These are phyloP conservation scores for Poeciliopsis retropinna DNA, from an alignment of 2,113 vertebrate genomes.

Conservation along the genomic window DNA sequence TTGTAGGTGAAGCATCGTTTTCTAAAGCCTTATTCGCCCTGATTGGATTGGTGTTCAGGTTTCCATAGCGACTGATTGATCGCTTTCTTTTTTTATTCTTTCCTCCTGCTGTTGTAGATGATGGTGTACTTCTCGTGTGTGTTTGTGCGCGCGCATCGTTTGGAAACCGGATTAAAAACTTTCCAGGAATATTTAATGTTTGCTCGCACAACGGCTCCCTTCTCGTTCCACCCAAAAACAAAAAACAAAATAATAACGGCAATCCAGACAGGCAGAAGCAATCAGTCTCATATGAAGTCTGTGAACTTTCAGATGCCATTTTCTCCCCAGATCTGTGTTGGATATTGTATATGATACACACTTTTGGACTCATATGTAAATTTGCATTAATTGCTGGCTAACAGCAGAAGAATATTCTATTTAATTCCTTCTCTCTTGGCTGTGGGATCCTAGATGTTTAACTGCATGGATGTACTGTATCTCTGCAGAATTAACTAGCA, in stretches of 20 bases:
- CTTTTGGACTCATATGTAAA: conserved; percentile 92
- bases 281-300: conserved; percentile 48
- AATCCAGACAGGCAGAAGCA: conserved; percentile 65
- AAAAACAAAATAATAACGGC: conserved; percentile 32
- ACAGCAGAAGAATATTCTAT: conserved; percentile 88
- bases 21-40: conserved; percentile 81
- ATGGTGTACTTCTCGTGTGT: conserved; percentile 32
- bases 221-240: conserved; percentile 1
- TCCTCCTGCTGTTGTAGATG: conserved; percentile 78
- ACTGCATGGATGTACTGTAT: conserved; percentile 90
- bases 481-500: conserved; percentile 94
- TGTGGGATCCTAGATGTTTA: conserved; percentile 93
- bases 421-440: conserved; percentile 94
- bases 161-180: conserved; percentile 55
- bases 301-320: conserved; percentile 66
- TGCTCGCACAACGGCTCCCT: conserved; percentile 52
- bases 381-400: conserved; percentile 97
- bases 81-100: conserved; percentile 60
- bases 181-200: conserved; percentile 55
- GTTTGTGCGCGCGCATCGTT: background rate
- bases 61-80: conserved; percentile 79
- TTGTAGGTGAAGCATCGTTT: conserved; percentile 66
- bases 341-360: conserved; percentile 91
- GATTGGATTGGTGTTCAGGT: conserved; percentile 72
- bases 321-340: conserved; percentile 82